Percentiles rank a stretch among this genome's conserved stretches.
Conservation (phyloP, 2,888 invertebrate species). For the Parascotia fuliginaria region DNA sequence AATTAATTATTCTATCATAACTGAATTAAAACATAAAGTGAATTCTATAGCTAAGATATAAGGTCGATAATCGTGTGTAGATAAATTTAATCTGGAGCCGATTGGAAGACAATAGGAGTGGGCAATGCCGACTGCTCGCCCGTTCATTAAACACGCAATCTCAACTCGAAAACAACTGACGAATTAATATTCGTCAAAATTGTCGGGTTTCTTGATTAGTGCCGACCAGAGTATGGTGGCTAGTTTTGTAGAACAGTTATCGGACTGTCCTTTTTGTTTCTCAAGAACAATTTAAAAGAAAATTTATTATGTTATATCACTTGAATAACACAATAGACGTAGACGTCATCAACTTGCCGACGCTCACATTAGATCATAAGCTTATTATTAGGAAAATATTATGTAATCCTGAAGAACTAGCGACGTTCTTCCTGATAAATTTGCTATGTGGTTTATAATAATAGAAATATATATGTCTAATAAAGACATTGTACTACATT, state of each 20-base stretch:
- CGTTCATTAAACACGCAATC: slow-evolving; percentile 77
- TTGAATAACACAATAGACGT: too few species aligned
- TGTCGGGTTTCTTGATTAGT: slow-evolving; percentile 73
- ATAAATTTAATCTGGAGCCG: slow-evolving; percentile 33
- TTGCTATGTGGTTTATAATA: too few species aligned
- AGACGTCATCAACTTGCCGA: too few species aligned
- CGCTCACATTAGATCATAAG: too few species aligned
- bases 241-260: neutral
- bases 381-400: too few species aligned
- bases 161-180: slow-evolving; percentile 72
- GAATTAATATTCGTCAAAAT: slow-evolving; percentile 80
- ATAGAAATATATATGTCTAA: too few species aligned
- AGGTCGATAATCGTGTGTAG: slow-evolving; percentile 13
- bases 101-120: slow-evolving; percentile 44
- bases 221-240: slow-evolving; percentile 36
- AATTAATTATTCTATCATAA: slow-evolving; percentile 34
- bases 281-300: too few species aligned
- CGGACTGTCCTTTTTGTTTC: too few species aligned
- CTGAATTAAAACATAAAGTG: neutral
- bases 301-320: too few species aligned
- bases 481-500: too few species aligned
- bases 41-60: neutral
- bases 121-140: slow-evolving; percentile 53
- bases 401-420: too few species aligned
- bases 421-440: too few species aligned